Evolutionary conservation across 2,113 vertebrate genomes (phyloP).

Genomic region (Neopipo cinnamomea): DNA sequence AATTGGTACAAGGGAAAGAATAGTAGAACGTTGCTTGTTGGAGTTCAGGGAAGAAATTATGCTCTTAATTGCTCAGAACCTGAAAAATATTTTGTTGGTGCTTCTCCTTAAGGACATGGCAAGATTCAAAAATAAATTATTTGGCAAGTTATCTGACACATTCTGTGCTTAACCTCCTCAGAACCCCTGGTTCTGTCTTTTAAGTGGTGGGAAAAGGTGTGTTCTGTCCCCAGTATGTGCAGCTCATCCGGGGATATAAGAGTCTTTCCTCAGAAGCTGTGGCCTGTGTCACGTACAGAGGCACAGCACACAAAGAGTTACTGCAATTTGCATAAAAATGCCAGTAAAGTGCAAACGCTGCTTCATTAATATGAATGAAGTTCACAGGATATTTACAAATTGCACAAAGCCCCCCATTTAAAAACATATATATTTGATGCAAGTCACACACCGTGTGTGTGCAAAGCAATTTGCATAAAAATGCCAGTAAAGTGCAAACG

Average conservation of each 20-base stretch:
- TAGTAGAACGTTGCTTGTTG: neutral
- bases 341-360: slow-evolving; percentile 3
- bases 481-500: slow-evolving; percentile 10
- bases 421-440: slow-evolving; percentile 41
- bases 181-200: neutral
- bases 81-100: neutral
- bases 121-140: neutral
- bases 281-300: neutral
- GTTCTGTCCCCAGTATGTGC: neutral
- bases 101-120: neutral
- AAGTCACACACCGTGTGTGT: slow-evolving; percentile 30
- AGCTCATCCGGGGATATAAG: neutral
- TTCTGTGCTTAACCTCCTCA: neutral
- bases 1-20: neutral
- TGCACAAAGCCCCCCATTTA: slow-evolving; percentile 40
- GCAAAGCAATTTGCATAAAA: slow-evolving; percentile 29
- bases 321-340: slow-evolving; percentile 21
- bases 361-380: slow-evolving; percentile 54
- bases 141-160: neutral
- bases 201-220: neutral
- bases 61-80: neutral
- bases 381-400: slow-evolving; percentile 58
- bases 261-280: neutral
- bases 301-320: neutral
- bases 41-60: neutral